A percentile compares a stretch with the other conserved stretches of the same genome.
phyloP scores from a whole-genome alignment of 92 coral and sea anemone species.

The Epizoanthus ramosus region DNA sequence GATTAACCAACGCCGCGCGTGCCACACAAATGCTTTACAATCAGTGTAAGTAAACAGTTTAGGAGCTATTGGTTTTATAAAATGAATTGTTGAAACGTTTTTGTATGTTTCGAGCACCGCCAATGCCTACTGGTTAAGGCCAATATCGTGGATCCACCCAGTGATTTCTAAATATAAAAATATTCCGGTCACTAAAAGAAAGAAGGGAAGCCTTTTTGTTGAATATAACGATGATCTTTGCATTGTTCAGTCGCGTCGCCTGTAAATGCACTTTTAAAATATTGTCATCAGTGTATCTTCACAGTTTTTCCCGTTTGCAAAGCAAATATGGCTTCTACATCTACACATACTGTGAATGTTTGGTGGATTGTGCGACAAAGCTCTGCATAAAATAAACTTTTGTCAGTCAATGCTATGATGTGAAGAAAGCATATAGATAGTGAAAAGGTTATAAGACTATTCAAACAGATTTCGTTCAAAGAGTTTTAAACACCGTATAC shows the following conservation, averaged over 20 bases:
- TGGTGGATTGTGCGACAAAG: no score
- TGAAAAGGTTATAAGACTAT: no score
- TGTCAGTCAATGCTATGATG: no score
- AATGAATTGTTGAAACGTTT: not conserved
- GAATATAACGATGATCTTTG: not conserved
- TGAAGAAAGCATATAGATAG: no score
- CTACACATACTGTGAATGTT: no score
- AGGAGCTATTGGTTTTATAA: not conserved
- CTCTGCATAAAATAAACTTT: no score
- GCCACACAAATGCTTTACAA: constrained; percentile 9
- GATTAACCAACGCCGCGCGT: not conserved
- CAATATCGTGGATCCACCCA: not conserved
- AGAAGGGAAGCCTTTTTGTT: not conserved
- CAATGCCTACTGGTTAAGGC: not conserved
- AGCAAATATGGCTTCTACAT: no score
- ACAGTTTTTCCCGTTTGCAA: no score
- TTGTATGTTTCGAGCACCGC: not conserved
- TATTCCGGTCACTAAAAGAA: not conserved
- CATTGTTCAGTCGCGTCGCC: not conserved
- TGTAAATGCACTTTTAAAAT: no score
- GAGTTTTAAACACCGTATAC: no score
- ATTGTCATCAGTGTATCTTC: no score
- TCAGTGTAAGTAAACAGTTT: not conserved
- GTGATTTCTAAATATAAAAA: not conserved
- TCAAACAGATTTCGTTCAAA: no score